Conservation (phyloP, 2,797 vertebrate genomes). For the Hypotaenidia philippensis region DNA sequence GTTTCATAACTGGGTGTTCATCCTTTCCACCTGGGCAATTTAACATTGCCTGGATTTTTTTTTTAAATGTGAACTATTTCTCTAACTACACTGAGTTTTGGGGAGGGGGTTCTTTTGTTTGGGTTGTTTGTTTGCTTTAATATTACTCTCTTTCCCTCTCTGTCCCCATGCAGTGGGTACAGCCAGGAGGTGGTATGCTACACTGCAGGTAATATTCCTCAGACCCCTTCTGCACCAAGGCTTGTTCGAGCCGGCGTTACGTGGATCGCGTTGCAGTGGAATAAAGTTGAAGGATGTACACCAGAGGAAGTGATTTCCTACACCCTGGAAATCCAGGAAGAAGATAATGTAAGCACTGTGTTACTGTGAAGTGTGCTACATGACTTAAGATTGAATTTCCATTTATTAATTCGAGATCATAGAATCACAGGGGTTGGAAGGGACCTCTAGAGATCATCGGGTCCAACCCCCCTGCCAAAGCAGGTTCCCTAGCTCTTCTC, state of each 20-base stretch:
- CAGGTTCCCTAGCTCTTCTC: neutral
- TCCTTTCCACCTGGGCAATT: neutral
- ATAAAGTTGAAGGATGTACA: slow-evolving; percentile 89
- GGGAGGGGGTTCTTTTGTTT: too few species aligned
- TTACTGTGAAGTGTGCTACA: accelerated
- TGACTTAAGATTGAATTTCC: neutral
- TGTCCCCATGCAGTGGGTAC: slow-evolving; percentile 84
- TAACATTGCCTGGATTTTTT: neutral
- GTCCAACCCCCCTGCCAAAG: too few species aligned
- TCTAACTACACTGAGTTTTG: neutral
- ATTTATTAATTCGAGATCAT: neutral
- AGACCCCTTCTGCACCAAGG: slow-evolving; percentile 91
- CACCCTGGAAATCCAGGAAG: slow-evolving; percentile 96
- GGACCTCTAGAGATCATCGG: too few species aligned
- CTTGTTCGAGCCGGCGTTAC: slow-evolving; percentile 92
- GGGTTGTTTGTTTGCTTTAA: neutral
- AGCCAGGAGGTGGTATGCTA: slow-evolving; percentile 95
- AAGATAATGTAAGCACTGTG: slow-evolving; percentile 86
- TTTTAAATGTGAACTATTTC: neutral
- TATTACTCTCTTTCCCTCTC: neutral
- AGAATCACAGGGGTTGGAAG: too few species aligned
- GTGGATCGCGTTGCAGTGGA: slow-evolving; percentile 96
- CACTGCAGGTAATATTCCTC: slow-evolving; percentile 94
- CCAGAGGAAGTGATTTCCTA: slow-evolving; percentile 93
- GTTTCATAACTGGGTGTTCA: neutral